Evolutionary conservation across 2,888 invertebrate genomes (phyloP).

Genomic region (Mythimna loreyi): DNA sequence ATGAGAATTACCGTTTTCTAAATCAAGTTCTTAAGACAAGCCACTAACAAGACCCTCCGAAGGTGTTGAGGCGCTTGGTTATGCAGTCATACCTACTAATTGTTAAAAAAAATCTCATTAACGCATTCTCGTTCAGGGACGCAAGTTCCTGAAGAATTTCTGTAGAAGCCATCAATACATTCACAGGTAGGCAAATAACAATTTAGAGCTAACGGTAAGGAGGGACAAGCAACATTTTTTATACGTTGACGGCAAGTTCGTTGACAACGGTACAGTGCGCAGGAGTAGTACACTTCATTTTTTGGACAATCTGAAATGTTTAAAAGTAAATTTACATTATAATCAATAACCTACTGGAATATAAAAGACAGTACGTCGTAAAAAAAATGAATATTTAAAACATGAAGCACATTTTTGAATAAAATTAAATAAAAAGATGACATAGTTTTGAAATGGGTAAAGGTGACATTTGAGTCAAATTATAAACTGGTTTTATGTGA

Average conservation of each 20-base stretch:
- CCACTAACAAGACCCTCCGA: too few relatives aligned
- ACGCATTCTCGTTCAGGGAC: conserved; percentile 58
- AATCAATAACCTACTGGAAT: neutral
- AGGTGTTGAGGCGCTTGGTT: neutral
- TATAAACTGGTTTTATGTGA: neutral
- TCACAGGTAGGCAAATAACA: conserved; percentile 69
- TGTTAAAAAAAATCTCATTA: neutral
- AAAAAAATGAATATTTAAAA: neutral
- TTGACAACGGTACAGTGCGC: conserved; percentile 64
- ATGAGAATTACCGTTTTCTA: too few relatives aligned
- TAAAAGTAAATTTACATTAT: neutral
- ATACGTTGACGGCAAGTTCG: conserved; percentile 64
- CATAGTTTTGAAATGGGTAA: neutral
- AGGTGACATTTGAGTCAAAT: neutral
- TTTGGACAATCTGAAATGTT: conserved; percentile 63
- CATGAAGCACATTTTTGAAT: neutral
- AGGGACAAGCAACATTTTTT: conserved; percentile 64
- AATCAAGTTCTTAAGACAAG: too few relatives aligned
- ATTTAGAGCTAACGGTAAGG: conserved; percentile 39
- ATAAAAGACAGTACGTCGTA: neutral
- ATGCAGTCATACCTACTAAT: neutral
- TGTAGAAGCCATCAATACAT: conserved; percentile 59
- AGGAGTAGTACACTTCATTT: conserved; percentile 70
- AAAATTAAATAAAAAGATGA: neutral
- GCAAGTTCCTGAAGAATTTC: conserved; percentile 66